Conservation (phyloP, 1,140 invertebrate species). For the Stratiolaelaps scimitus region DNA sequence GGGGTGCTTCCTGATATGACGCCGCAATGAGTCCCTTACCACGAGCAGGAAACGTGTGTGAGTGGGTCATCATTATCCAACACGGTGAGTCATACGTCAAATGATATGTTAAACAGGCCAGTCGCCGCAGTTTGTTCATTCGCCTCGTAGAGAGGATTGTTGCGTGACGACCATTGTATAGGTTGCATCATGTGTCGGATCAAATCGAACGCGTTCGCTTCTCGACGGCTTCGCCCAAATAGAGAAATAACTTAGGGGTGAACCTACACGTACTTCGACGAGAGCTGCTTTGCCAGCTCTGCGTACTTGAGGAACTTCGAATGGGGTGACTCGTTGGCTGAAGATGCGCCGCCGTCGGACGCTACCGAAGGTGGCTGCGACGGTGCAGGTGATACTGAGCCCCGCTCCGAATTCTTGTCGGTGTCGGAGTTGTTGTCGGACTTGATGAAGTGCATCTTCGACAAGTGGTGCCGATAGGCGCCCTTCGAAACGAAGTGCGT, state of each 20-base stretch:
- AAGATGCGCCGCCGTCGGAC: conserved; percentile 22
- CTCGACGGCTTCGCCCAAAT: no score
- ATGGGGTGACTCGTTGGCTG: conserved; percentile 70
- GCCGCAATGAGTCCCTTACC: no score
- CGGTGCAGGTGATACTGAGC: conserved; percentile 36
- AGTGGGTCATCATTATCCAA: no score
- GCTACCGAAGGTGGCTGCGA: conserved; percentile 29
- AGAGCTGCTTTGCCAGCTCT: conserved; percentile 86
- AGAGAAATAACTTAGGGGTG: background rate
- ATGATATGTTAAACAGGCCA: no score
- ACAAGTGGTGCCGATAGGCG: conserved; percentile 86
- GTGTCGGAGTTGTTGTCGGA: conserved; percentile 52
- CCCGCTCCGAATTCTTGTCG: conserved; percentile 38
- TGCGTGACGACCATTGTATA: no score
- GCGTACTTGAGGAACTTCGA: conserved; percentile 94
- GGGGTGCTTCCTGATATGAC: no score
- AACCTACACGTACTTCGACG: conserved; percentile 61
- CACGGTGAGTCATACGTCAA: no score
- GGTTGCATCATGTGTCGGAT: no score
- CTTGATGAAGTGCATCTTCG: conserved; percentile 92
- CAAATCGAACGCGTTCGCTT: no score
- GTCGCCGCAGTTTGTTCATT: no score
- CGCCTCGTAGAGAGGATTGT: no score
- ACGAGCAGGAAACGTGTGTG: no score
- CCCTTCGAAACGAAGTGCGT: conserved; percentile 91